phyloP scores from a whole-genome alignment of 1,140 invertebrate genomes.

The Ostrea edulis region DNA sequence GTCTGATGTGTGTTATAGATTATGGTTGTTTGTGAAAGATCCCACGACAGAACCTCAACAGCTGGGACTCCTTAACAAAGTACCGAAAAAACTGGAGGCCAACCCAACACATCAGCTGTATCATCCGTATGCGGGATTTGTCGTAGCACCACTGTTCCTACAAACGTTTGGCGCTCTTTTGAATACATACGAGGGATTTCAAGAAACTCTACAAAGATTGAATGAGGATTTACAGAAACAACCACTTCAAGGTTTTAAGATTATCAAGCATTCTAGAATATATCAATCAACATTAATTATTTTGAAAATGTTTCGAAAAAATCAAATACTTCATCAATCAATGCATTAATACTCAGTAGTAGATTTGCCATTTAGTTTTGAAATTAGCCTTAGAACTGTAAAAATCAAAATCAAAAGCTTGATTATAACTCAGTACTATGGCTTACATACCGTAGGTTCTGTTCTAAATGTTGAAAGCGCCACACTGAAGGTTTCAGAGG shows the following conservation, averaged over 20 bases:
- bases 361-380: not conserved
- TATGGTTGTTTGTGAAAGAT: slow-evolving; percentile 59
- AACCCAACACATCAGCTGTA: not conserved
- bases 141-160: not conserved
- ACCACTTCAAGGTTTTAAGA: slow-evolving; percentile 50
- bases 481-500: slow-evolving; percentile 54
- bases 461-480: slow-evolving; percentile 62
- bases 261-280: not conserved
- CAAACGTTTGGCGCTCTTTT: not conserved
- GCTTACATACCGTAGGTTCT: slow-evolving; percentile 43
- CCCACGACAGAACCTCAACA: slow-evolving; percentile 49
- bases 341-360: not conserved
- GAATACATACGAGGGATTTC: slow-evolving; percentile 53
- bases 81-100: slow-evolving; percentile 51
- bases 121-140: slow-evolving; percentile 9
- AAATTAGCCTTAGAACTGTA: no score
- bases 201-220: slow-evolving; percentile 52
- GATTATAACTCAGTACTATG: no score
- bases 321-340: not conserved
- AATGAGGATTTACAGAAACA: slow-evolving; percentile 51
- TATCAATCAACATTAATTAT: not conserved
- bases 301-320: not conserved
- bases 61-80: slow-evolving; percentile 55
- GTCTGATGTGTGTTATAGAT: slow-evolving; percentile 33
- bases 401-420: no score